Evolutionary conservation across 2,113 vertebrate genomes (phyloP).

Genomic region (Pitta sordida): DNA sequence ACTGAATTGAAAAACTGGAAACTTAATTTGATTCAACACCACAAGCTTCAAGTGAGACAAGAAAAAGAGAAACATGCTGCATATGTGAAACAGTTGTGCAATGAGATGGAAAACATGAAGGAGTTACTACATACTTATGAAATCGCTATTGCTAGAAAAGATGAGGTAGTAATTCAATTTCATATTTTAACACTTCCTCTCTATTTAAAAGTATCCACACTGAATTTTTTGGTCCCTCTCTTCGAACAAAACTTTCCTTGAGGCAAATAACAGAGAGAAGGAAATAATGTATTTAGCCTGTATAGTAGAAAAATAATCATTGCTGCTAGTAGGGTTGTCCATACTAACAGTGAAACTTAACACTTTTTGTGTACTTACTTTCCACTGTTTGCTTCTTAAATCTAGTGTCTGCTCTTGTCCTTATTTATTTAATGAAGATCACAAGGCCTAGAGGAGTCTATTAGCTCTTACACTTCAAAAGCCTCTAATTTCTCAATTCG

Average conservation of each 20-base stretch:
- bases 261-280: background rate
- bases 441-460: background rate
- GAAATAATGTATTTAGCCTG: background rate
- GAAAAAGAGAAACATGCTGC: constrained; percentile 80
- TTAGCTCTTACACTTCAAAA: background rate
- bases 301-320: background rate
- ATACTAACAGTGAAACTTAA: background rate
- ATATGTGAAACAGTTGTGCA: constrained; percentile 72
- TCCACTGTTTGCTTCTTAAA: background rate
- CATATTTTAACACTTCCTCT: background rate
- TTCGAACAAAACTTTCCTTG: background rate
- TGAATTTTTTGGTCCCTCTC: background rate
- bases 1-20: constrained; percentile 91
- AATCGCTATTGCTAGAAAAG: constrained; percentile 86
- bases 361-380: background rate
- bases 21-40: constrained; percentile 83
- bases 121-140: constrained; percentile 85
- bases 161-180: constrained; percentile 80
- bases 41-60: constrained; percentile 83
- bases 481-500: background rate
- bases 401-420: background rate
- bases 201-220: background rate
- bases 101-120: constrained; percentile 80
- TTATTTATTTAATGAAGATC: background rate
- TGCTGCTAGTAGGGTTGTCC: background rate